Conservation (phyloP, 2,888 invertebrate genomes). For the Phytoseiulus persimilis region DNA sequence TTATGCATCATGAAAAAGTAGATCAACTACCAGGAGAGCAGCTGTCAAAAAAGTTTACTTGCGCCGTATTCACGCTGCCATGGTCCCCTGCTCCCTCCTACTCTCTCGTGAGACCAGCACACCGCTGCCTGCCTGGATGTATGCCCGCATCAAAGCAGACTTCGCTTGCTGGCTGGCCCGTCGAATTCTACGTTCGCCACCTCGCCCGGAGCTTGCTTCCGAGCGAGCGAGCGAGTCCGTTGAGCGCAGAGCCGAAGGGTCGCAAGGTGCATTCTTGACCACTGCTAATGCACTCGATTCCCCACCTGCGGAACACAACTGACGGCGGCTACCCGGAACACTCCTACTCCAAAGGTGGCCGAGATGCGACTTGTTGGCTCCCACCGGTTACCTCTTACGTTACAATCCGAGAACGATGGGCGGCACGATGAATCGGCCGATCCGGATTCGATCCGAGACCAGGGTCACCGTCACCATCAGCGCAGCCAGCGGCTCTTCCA, state of each 20-base stretch:
- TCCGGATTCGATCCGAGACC: no score
- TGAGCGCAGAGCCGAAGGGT: background rate
- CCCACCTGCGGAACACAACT: background rate
- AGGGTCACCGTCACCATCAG: no score
- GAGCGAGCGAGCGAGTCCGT: background rate
- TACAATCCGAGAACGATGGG: no score
- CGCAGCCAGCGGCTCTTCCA: no score
- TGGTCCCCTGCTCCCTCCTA: background rate
- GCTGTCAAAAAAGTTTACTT: conserved; percentile 38
- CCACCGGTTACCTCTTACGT: no score
- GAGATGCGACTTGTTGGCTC: no score
- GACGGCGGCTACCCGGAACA: no score
- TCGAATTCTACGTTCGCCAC: background rate
- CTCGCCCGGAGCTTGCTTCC: background rate
- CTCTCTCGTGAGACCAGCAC: background rate
- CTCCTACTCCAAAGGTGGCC: no score
- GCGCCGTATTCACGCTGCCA: conserved; percentile 27
- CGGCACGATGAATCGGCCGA: no score
- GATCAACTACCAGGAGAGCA: conserved; percentile 32
- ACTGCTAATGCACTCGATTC: conserved; percentile 34
- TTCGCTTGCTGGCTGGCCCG: background rate
- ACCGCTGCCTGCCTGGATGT: no score
- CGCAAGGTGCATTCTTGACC: conserved; percentile 37
- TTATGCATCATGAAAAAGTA: conserved; percentile 39
- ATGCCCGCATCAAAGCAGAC: no score